Base-by-base conservation (phyloP, 2,888 invertebrate species). In the Amblyjoppa fuscipennis region DNA sequence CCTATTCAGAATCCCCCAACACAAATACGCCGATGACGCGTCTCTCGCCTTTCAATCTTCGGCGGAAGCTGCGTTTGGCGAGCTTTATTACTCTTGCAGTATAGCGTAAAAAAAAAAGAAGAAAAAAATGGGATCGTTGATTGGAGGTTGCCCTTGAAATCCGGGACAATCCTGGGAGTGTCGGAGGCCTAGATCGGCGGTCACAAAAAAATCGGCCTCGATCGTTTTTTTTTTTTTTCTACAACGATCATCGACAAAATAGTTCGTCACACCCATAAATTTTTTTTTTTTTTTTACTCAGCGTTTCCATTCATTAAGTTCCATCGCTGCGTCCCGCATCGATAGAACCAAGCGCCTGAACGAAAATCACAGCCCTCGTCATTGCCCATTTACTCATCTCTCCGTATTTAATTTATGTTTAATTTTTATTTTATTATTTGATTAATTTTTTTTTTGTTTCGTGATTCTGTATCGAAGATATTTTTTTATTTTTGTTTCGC, bases 101-200 rank as follows among this genome's bases (percentile, higher is more conserved):
- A 1, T 49, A 11, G 11, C 34, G 38, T 16, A 1, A 25, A 41
- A 20, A 41, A 20, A 59, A 41, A 73, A 41, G 28, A 53, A 53
- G 20, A 70, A 59, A 84, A 81, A 83, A 79, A 69, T 76, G 41
- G 59, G 34, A 69, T 78, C 59, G 73, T 45, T 75, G 71, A 28
- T 74, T 83, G 89, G 88, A 89, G 90, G 91, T 89, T 88, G 90
- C 87, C 87, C 90, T 91, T 91, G 91, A 91, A 91, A 90, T 79
- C 16, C 59, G 77, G 64, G 71, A 85, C 81, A 81, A 49, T 70
- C 69, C 68, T 85, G 70, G 85, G 87, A 85, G 87, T 69, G 85
- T 64, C 83, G 68, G 76, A 78, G 77, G 78, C 74, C 85, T 77
- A 74, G 45, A 34, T 73, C 74, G 53, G 53, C 56, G 78, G 45